phyloP scores from a whole-genome alignment of 2,113 vertebrate species.

The Corythaixoides concolor region DNA sequence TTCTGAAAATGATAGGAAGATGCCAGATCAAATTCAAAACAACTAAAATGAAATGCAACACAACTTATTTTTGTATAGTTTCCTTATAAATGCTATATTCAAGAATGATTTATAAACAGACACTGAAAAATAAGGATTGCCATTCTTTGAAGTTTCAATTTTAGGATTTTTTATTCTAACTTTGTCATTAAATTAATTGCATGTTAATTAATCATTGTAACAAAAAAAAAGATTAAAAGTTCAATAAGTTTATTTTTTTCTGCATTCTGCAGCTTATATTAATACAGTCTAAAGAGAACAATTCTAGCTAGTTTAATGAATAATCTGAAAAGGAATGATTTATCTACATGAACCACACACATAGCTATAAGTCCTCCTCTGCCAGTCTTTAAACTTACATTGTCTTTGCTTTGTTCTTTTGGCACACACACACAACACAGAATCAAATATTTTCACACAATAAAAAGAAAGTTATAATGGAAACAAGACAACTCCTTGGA shows the following conservation, averaged over 20 bases:
- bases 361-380: slow-evolving; percentile 38
- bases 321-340: slow-evolving; percentile 51
- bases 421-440: neutral
- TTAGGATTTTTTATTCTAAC: neutral
- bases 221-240: neutral
- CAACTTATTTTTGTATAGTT: neutral
- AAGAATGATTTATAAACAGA: neutral
- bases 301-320: slow-evolving; percentile 57
- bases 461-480: slow-evolving; percentile 18
- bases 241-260: slow-evolving; percentile 30
- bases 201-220: neutral
- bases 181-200: slow-evolving; percentile 19
- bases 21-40: neutral
- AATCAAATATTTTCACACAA: slow-evolving; percentile 28
- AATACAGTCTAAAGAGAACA: slow-evolving; percentile 25
- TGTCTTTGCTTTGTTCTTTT: neutral
- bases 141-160: neutral
- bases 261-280: neutral
- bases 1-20: neutral
- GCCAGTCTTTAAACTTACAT: slow-evolving; percentile 41
- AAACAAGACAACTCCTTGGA: slow-evolving; percentile 24
- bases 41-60: neutral
- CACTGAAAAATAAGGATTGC: neutral
- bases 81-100: neutral
- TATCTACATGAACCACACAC: slow-evolving; percentile 60